phyloP scores from a whole-genome alignment of 2,888 invertebrate species.

The Linnaemya vulpina region DNA sequence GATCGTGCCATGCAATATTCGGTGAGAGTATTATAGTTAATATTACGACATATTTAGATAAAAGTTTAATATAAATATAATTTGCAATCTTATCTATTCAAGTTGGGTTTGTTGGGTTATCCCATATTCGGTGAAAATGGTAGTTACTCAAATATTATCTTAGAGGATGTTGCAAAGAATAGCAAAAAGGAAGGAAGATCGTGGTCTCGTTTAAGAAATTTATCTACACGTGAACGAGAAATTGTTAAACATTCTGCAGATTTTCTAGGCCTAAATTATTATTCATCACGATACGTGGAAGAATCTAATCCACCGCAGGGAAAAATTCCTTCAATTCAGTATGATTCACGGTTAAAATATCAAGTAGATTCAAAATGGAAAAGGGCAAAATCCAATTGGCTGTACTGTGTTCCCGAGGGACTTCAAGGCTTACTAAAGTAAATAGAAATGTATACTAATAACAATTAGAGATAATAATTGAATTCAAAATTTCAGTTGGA shows the following conservation, averaged over 20 bases:
- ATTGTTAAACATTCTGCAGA: constrained; percentile 76
- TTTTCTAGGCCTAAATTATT: constrained; percentile 79
- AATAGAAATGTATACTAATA: neutral
- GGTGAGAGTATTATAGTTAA: constrained; percentile 67
- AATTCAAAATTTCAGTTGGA: constrained; percentile 80
- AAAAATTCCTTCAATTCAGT: constrained; percentile 84
- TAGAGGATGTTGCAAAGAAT: constrained; percentile 77
- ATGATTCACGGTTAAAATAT: constrained; percentile 81
- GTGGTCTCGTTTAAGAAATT: constrained; percentile 75
- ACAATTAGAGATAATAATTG: neutral
- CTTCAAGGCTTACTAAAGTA: constrained; percentile 75
- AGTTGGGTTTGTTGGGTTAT: constrained; percentile 81
- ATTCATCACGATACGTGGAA: constrained; percentile 76
- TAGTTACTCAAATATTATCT: constrained; percentile 79
- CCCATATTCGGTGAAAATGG: constrained; percentile 78
- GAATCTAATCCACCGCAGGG: constrained; percentile 73
- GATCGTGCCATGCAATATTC: constrained; percentile 77
- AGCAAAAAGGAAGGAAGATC: constrained; percentile 78
- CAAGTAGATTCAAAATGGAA: constrained; percentile 76
- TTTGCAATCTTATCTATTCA: constrained; percentile 35
- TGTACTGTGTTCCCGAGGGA: constrained; percentile 78
- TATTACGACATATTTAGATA: no score
- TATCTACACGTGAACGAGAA: constrained; percentile 72
- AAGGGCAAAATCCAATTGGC: constrained; percentile 76
- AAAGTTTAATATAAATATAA: no score